Evolutionary conservation across 2,113 vertebrate genomes (phyloP).

Genomic region (Notothenia coriiceps): DNA sequence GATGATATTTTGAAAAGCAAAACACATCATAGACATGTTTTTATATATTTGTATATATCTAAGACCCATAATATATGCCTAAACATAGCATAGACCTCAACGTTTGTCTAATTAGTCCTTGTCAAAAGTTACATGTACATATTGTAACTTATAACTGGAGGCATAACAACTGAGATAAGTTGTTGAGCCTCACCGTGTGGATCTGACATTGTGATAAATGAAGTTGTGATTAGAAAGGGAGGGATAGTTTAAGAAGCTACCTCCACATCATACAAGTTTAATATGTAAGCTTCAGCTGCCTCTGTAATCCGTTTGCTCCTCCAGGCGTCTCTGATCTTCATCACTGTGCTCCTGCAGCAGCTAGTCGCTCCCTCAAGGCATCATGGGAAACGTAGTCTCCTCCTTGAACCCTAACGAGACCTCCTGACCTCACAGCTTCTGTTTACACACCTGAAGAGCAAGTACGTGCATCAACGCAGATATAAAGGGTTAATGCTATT

Average conservation of each 20-base stretch:
- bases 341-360: background rate
- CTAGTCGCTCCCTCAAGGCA: background rate
- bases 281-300: background rate
- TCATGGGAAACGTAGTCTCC: background rate
- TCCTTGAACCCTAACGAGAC: background rate
- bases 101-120: too few relatives aligned
- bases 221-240: background rate
- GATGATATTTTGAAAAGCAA: too few relatives aligned
- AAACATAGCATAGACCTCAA: too few relatives aligned
- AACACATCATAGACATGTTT: too few relatives aligned
- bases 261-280: background rate
- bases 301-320: background rate
- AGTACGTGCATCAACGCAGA: background rate
- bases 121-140: too few relatives aligned
- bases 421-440: slow-evolving; percentile 9
- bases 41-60: too few relatives aligned
- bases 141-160: too few relatives aligned
- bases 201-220: background rate
- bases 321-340: background rate
- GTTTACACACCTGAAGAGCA: background rate
- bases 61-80: too few relatives aligned
- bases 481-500: background rate
- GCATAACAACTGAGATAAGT: too few relatives aligned
- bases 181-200: background rate
- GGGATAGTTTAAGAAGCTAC: background rate